Base-by-base conservation (phyloP, 2,797 vertebrate species). In the Ibycter americanus region DNA sequence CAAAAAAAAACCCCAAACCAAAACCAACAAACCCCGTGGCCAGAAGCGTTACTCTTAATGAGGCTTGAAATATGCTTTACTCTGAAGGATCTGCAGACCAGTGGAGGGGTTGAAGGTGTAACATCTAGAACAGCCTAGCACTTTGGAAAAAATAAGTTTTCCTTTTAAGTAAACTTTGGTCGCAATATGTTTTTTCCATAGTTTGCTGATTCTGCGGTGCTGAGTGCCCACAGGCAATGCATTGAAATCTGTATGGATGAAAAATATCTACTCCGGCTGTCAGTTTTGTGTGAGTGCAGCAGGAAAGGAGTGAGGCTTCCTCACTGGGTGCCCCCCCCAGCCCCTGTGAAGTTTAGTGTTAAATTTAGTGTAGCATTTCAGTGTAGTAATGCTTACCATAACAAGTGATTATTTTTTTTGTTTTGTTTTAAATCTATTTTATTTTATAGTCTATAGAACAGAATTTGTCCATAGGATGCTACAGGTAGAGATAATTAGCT, bases 61-160 rank as follows among this genome's bases (percentile, higher is more conserved):
- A 92, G 40, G 40, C 59, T 92, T 83, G 56, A 95, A 86, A 93
- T 86, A 49, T 16, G 9, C 11, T 87, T 78, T 89, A 22, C 18
- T 93, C 52, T 82, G 89, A 94, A 90, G 85, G 78, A 84, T 90
- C 38, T 8, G 14, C 27, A 84, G 68, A 27, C 10, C 40, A 27
- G 10, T 42, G 55, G 51, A 55, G 34, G 44, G 11, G 8, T 40
- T 59, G 68, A 82, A 78, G 12, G 22, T 31, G 31, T 40, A 70
- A 68, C 63, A 11, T 31, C 73, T 52, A 18, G 29, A 74, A 68
- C 58, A 84, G 51, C 19, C 12, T 25, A 9, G 26, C n/a, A 49
- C 25, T 86, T 73, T 17, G 42, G 34, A 42, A 38, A 65, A 85
- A 36, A 1, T 5, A 40, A 31, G 16, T 36, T 89, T 63, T 73